Evolutionary conservation across 2,888 invertebrate genomes (phyloP), one percentile per base, ranked within the genome.

Genomic region (Eulithis prunata): DNA sequence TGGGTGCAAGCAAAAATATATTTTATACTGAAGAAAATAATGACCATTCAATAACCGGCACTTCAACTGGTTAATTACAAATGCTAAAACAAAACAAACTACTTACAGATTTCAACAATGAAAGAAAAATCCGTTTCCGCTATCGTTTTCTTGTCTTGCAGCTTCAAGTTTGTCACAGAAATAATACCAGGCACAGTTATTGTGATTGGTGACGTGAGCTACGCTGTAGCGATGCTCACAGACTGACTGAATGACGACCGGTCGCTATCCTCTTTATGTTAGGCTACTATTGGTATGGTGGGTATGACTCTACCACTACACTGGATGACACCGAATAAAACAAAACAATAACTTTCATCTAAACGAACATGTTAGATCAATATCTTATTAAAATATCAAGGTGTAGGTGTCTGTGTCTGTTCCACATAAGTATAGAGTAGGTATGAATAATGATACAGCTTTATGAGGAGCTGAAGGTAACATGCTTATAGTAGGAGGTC

Each of bases 211-310:
- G 73, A 78, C 84, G 87, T 84, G 75, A 67, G 62, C 12, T 51
- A 73, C 74, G 77, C 73, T 77, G 75, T 70, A 71, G 72, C 83
- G 85, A 80, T 80, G 77, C 77, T 80, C 85, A 64, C 78, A 79
- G 79, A 91, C 91, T 89, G 83, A 90, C 86, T 89, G 87, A 86
- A 82, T 82, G 88, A 84, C 85, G 82, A 82, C 85, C 86, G 83
- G 81, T 79, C 82, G 87, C 85, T 85, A 90, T 88, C 88, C 89
- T 86, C 90, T 89, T 91, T 91, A 91, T 89, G 89, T 88, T 82
- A 80, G 81, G 46, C 53, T 85, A 80, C 82, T 83, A 85, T 84
- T 86, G 45, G 47, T 47, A 28, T 46, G 89, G 90, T 90, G 87
- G 87, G 90, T 89, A 86, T 84, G 82, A 83, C 84, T 74, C 74